Percentiles rank a stretch among this genome's conserved stretches.
Evolutionary conservation across 2,797 vertebrate species (phyloP).

Genomic region (Knipowitschia caucasica): DNA sequence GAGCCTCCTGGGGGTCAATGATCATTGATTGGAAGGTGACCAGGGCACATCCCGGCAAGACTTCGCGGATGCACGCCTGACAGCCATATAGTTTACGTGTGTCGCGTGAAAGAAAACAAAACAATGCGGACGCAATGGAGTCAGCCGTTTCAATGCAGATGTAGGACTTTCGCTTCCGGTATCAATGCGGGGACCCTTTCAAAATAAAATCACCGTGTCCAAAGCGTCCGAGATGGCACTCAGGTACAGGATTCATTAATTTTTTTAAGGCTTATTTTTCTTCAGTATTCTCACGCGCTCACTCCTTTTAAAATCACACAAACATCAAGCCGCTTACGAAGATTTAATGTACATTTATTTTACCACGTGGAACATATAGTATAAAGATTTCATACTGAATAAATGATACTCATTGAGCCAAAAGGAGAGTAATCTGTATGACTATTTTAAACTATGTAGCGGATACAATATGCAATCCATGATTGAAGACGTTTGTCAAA

Average conservation of each 20-base stretch:
- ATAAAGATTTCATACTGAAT: slow-evolving; percentile 99
- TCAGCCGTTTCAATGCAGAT: slow-evolving; percentile 21
- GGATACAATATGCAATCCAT: slow-evolving; percentile 99
- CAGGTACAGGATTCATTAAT: too few species aligned
- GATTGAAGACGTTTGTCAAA: slow-evolving; percentile 82
- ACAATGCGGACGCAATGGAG: neutral
- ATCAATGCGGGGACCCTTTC: neutral
- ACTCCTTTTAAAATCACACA: slow-evolving; percentile 68
- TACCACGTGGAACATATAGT: slow-evolving; percentile 99
- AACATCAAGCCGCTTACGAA: slow-evolving; percentile 97
- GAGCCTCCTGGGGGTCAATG: too few species aligned
- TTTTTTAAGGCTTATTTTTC: too few species aligned
- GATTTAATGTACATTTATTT: slow-evolving; percentile 99
- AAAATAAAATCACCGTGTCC: slow-evolving; percentile 12
- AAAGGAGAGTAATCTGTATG: slow-evolving; percentile 99
- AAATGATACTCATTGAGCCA: slow-evolving; percentile 99
- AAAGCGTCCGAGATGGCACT: slow-evolving; percentile 16
- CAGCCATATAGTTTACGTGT: neutral
- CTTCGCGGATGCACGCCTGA: too few species aligned
- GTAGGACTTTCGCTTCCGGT: slow-evolving; percentile 54
- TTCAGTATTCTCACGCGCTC: neutral
- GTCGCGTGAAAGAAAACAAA: neutral
- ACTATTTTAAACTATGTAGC: slow-evolving; percentile 99
- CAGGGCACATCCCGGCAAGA: too few species aligned
- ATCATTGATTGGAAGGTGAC: too few species aligned